phyloP scores from a whole-genome alignment of 1,140 invertebrate genomes.

The Octopus sinensis region DNA sequence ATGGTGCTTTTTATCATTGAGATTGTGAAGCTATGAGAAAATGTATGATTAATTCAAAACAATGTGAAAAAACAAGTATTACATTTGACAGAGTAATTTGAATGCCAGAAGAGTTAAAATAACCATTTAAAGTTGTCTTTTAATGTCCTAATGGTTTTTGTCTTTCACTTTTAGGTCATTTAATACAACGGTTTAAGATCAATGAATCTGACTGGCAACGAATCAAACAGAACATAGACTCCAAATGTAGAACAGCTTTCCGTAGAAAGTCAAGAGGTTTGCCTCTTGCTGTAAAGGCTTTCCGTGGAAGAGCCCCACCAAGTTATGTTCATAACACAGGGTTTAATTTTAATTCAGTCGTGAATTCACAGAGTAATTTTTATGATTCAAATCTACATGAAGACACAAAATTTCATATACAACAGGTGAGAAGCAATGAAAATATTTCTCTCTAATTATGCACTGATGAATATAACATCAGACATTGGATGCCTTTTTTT shows the following conservation, averaged over 20 bases:
- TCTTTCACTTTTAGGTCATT: constrained; percentile 55
- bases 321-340: constrained; percentile 33
- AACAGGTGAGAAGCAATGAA: constrained; percentile 32
- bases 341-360: constrained; percentile 18
- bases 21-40: too few species aligned
- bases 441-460: constrained; percentile 9
- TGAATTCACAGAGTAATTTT: constrained; percentile 38
- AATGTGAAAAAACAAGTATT: too few species aligned
- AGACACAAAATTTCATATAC: constrained; percentile 45
- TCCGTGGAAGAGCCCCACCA: constrained; percentile 47
- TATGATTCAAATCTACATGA: constrained; percentile 47
- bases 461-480: constrained; percentile 12
- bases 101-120: too few species aligned
- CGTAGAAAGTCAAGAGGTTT: constrained; percentile 54
- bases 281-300: constrained; percentile 56
- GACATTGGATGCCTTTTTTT: too few species aligned
- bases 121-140: too few species aligned
- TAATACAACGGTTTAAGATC: constrained; percentile 61
- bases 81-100: too few species aligned
- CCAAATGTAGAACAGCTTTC: constrained; percentile 63
- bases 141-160: background rate
- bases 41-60: too few species aligned
- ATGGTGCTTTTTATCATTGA: too few species aligned
- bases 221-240: constrained; percentile 64
- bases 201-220: constrained; percentile 61